Base-by-base conservation (phyloP, 2,113 vertebrate species). In the Melanostigma gelatinosum region DNA sequence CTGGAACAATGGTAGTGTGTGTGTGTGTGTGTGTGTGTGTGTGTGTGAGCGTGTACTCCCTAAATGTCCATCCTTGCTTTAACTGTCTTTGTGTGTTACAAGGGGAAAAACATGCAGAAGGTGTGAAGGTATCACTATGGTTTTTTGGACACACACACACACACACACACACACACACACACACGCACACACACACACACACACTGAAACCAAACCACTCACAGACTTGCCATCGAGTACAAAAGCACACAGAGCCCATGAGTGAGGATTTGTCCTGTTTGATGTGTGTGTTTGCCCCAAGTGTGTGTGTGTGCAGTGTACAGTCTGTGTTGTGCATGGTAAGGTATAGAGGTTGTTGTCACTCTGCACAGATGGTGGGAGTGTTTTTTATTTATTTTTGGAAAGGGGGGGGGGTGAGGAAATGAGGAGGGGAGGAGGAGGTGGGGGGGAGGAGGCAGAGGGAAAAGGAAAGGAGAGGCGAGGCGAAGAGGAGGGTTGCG, bases 1-100 rank as follows among this genome's bases (percentile, higher is more conserved):
- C 96, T 96, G 95, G 29, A 96, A 96, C 96, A 96, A 96, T 96
- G 95, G 95, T 92, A 40, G 94, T 32, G 57, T 76, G n/a, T 62
- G 52, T 50, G 57, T 62, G 81, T 48, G 60, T 48, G 81, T 48
- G 60, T 38, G 18, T 73, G 69, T 65, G 46, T 34, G 94, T 32
- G 57, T 75, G 22, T 44, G 46, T 44, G 15, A 63, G 58, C 44
- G 34, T 32, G 44, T 64, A 40, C 72, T 63, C 12, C 50, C 42
- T 18, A 4, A 65, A 63, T 44, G 40, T 63, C 54, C 67, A 44
- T 57, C 55, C 27, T 20, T 38, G 72, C 36, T 71, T 27, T 70
- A 54, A 82, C 40, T 72, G 71, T 86, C 44, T 66, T 70, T 79
- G 62, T 82, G 64, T 64, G 57, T 34, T 72, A 50, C 5, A 83